These are phyloP conservation scores for Synanthedon myopaeformis DNA, from an alignment of 2,888 invertebrate species.

Conservation along the genomic window DNA sequence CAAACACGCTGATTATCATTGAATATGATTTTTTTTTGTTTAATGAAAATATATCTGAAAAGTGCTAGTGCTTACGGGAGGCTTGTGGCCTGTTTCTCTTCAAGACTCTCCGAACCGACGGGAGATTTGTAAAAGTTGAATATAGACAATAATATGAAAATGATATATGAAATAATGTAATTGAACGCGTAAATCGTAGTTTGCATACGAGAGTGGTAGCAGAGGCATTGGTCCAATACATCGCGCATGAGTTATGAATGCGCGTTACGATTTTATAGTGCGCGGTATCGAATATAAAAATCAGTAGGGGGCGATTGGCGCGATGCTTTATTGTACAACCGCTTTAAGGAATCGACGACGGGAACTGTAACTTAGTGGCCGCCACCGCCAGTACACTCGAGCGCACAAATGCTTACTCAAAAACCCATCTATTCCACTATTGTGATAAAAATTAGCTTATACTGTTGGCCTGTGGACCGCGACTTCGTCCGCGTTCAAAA, in stretches of 20 bases:
- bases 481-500: too few relatives aligned
- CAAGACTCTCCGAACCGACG: too few relatives aligned
- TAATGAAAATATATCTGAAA: too few relatives aligned
- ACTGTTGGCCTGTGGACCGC: too few relatives aligned
- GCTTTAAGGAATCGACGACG: conserved; percentile 33
- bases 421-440: not conserved
- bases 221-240: conserved; percentile 19
- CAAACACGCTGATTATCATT: too few relatives aligned
- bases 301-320: conserved; percentile 48
- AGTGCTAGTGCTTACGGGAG: too few relatives aligned
- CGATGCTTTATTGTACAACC: conserved; percentile 41
- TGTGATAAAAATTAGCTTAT: too few relatives aligned
- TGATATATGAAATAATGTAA: conserved; percentile 9
- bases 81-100: too few relatives aligned
- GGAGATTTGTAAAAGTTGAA: too few relatives aligned
- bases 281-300: conserved; percentile 58
- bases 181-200: conserved; percentile 35
- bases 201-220: conserved; percentile 3
- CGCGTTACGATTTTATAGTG: conserved; percentile 60
- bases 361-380: conserved; percentile 21
- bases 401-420: not conserved
- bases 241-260: conserved; percentile 1
- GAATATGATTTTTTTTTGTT: too few relatives aligned
- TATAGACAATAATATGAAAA: too few relatives aligned
- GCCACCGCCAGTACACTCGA: not conserved